Evolutionary conservation across 2,797 vertebrate genomes (phyloP).

Genomic region (Lacerta viridis): DNA sequence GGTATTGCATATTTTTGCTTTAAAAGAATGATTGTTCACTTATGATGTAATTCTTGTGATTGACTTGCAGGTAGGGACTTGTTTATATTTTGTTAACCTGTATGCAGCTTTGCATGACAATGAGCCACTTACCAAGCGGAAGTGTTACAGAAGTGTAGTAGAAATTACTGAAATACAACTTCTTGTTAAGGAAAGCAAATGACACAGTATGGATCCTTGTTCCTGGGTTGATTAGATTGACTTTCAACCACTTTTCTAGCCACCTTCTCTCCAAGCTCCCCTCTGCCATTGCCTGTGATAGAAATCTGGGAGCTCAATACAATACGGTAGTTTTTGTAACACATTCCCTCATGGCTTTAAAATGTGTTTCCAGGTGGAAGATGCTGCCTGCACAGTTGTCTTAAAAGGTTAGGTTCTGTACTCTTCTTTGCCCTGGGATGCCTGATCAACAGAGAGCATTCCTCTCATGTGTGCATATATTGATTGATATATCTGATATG

Average conservation of each 20-base stretch:
- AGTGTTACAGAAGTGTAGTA: not conserved
- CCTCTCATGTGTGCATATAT: not conserved
- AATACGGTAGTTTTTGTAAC: not conserved
- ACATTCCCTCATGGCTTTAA: not conserved
- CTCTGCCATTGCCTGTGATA: not conserved
- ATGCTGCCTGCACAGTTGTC: not conserved
- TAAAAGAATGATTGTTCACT: not conserved
- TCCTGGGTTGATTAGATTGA: not conserved
- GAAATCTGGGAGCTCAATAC: not conserved
- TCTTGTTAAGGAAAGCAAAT: not conserved
- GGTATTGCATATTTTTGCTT: not conserved
- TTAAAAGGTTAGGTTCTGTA: not conserved
- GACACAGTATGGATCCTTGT: not conserved
- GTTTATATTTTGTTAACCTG: not conserved
- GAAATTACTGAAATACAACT: not conserved
- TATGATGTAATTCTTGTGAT: not conserved
- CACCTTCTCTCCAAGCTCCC: not conserved
- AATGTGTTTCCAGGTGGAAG: not conserved
- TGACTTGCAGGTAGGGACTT: not conserved
- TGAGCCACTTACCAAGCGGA: not conserved
- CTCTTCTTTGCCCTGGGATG: not conserved
- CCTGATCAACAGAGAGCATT: not conserved
- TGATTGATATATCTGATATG: not conserved
- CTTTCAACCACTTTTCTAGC: not conserved
- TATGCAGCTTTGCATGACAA: not conserved